These are phyloP conservation scores for Felis chaus DNA, from an alignment of 2,113 vertebrate species.

Conservation along the genomic window DNA sequence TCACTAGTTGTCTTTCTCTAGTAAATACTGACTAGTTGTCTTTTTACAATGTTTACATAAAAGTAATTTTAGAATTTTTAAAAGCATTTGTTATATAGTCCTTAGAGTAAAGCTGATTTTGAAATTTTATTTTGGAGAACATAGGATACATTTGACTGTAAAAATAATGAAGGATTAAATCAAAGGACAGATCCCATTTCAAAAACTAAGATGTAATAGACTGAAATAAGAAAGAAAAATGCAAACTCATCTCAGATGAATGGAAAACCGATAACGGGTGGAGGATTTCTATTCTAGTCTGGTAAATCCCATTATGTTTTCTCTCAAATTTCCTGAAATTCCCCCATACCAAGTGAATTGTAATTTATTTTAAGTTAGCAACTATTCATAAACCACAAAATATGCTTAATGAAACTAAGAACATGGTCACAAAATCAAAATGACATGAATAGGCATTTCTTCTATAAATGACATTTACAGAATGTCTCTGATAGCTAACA, in stretches of 20 bases:
- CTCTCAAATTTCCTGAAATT: background rate
- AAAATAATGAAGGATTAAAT: constrained; percentile 2
- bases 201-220: background rate
- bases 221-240: background rate
- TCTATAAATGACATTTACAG: background rate
- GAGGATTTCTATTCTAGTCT: background rate
- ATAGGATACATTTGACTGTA: background rate
- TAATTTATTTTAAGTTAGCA: constrained; percentile 8
- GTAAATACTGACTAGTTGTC: background rate
- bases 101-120: background rate
- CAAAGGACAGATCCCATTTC: background rate
- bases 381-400: background rate
- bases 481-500: background rate
- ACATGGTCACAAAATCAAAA: background rate
- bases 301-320: background rate
- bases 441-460: background rate
- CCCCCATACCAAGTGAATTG: background rate
- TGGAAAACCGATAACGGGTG: background rate
- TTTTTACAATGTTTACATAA: background rate
- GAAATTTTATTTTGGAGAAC: background rate
- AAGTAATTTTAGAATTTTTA: background rate
- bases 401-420: background rate
- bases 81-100: background rate
- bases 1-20: background rate
- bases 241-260: background rate